A percentile compares a stretch with the other conserved stretches of the same genome.
Conservation (phyloP, 1,140 invertebrate species). For the Drosophila rufa region DNA sequence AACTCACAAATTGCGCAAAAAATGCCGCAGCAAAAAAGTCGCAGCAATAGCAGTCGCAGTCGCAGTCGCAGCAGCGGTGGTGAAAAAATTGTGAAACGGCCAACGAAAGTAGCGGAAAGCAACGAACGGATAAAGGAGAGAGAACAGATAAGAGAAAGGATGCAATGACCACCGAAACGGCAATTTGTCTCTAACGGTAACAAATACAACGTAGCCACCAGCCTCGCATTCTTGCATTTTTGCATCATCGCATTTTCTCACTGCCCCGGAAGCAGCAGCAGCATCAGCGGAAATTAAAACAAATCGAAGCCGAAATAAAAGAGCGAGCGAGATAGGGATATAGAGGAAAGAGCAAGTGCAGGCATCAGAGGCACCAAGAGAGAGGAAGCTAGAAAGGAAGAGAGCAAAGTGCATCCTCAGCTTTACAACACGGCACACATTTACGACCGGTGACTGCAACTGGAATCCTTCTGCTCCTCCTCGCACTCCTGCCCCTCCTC, state of each 20-base stretch:
- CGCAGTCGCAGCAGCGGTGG: conserved; percentile 31
- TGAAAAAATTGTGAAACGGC: conserved; percentile 71
- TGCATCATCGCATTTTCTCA: conserved; percentile 32
- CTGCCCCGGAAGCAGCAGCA: conserved; percentile 59
- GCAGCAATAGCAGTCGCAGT: conserved; percentile 10
- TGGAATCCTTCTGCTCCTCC: conserved; percentile 21
- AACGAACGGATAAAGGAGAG: conserved; percentile 22
- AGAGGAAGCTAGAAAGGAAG: conserved; percentile 22
- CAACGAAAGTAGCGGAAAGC: conserved; percentile 52
- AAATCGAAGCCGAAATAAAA: conserved; percentile 63
- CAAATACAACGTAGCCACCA: conserved; percentile 28
- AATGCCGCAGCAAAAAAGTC: conserved; percentile 64
- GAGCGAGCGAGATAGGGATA: conserved; percentile 1
- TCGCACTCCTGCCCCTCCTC: not conserved
- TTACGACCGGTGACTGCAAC: conserved; percentile 52
- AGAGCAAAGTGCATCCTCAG: conserved; percentile 25
- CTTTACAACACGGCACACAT: conserved; percentile 39
- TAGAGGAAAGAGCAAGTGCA: conserved; percentile 11
- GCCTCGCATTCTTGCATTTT: conserved; percentile 36
- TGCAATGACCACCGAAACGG: conserved; percentile 78
- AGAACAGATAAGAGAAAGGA: conserved; percentile 48
- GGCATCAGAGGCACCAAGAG: not conserved
- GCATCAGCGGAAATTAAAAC: conserved; percentile 71
- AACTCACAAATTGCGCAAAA: conserved; percentile 79
- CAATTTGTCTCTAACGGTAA: conserved; percentile 68